Evolutionary conservation across 2,797 vertebrate genomes (phyloP), one percentile per base, ranked within the genome.

Genomic region (Ctenochaetus hawaiiensis): DNA sequence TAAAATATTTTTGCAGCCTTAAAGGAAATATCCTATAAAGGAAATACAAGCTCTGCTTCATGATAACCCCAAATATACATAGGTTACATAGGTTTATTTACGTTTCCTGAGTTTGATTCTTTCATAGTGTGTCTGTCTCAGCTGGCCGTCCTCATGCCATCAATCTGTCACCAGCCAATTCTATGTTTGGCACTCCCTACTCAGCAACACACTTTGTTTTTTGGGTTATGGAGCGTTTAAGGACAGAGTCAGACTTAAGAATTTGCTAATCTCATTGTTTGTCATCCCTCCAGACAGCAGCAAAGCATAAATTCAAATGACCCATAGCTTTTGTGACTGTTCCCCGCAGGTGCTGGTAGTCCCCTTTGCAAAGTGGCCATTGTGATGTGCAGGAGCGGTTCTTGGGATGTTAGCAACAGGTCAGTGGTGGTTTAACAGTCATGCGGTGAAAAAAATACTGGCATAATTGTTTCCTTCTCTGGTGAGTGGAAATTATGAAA

Each of bases 381-480:
- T 84, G 97, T 99, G 83, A 96, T 99, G 96, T 97, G 96, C 90
- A 96, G 89, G 93, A 97, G 91, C 75, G 78, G 82, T 43, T 75
- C 90, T 75, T 83, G 49, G 67, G 61, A 92, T 14, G 89, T 80
- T 0, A 34, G 47, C 66, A 83, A 49, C 85, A 91, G 88, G 91
- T 91, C 84, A 72, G 83, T 67, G 7, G 14, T 12, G 11, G 22
- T 48, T 16, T 4, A 66, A 43, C 20, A 39, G 22, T 4, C 13
- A 16, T 18, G 34, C 34, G 8, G 13, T 44, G 37, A 64, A 30
- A 30, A 26, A n/a, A 22, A 44, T 47, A 34, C 6, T 13, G 53
- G 3, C 14, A 5, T 37, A 9, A 61, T 18, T 17, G 6, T 80
- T 56, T 78, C 8, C 23, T 67, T 20, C 1, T 26, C 14, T 70